Evolutionary conservation across 2,888 invertebrate species (phyloP).

Genomic region (Aphodius sticticus): DNA sequence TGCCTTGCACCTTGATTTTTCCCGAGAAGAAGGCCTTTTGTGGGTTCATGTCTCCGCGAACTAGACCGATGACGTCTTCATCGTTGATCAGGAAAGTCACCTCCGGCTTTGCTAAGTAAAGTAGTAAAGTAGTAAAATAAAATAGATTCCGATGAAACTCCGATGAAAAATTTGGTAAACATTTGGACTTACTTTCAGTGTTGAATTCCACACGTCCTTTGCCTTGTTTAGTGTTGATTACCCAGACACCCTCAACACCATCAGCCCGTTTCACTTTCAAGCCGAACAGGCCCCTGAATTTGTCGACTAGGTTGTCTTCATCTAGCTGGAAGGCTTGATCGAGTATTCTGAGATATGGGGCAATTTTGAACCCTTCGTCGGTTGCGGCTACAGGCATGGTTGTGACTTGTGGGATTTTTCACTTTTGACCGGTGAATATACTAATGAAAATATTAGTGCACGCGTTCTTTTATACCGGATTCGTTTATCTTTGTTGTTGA

Average conservation of each 20-base stretch:
- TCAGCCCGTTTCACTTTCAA: slow-evolving; percentile 86
- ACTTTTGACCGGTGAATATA: background rate
- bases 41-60: slow-evolving; percentile 90
- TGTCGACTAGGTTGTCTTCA: slow-evolving; percentile 81
- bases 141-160: slow-evolving; percentile 10
- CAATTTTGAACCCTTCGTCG: slow-evolving; percentile 79
- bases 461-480: background rate
- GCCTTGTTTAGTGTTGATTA: slow-evolving; percentile 90
- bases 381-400: slow-evolving; percentile 60
- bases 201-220: slow-evolving; percentile 86
- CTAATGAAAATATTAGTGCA: background rate
- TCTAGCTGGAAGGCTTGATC: slow-evolving; percentile 84
- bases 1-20: slow-evolving; percentile 95
- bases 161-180: no score
- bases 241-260: slow-evolving; percentile 87
- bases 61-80: slow-evolving; percentile 85
- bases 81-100: slow-evolving; percentile 90
- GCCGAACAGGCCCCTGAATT: slow-evolving; percentile 87
- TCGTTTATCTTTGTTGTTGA: background rate
- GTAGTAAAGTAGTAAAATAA: slow-evolving; percentile 24
- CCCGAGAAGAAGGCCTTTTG: slow-evolving; percentile 98
- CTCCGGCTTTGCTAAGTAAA: slow-evolving; percentile 85
- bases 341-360: slow-evolving; percentile 81
- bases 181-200: slow-evolving; percentile 63
- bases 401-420: slow-evolving; percentile 36